Evolutionary conservation across 2,888 invertebrate species (phyloP).

Genomic region (Sclerodermus sp.): DNA sequence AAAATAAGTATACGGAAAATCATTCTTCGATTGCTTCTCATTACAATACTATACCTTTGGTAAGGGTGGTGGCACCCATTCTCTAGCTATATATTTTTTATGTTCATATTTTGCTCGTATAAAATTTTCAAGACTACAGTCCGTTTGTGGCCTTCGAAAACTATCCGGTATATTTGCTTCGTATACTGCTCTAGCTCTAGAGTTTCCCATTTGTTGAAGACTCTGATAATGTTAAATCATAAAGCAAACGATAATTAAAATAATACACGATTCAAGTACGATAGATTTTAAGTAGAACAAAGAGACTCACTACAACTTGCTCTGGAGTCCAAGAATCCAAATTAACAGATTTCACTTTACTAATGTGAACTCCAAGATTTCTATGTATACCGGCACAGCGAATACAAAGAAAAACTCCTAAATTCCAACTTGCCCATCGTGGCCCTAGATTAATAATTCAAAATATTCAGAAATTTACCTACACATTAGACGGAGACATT

Average conservation of each 20-base stretch:
- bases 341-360: conserved; percentile 97
- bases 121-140: conserved; percentile 91
- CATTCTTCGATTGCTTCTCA: background rate
- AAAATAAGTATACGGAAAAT: conserved; percentile 1
- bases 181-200: conserved; percentile 92
- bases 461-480: too few relatives aligned
- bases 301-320: conserved; percentile 77
- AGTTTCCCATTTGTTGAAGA: conserved; percentile 98
- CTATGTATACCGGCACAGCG: conserved; percentile 98
- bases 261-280: conserved; percentile 1
- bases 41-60: conserved; percentile 68
- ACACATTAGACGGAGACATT: too few relatives aligned
- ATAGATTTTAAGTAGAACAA: conserved; percentile 4
- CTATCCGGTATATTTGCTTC: conserved; percentile 96
- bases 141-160: conserved; percentile 93
- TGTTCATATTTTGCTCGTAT: conserved; percentile 98
- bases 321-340: conserved; percentile 98
- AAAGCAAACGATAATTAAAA: background rate
- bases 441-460: conserved; percentile 89
- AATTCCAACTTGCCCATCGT: conserved; percentile 99
- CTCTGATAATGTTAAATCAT: conserved; percentile 56
- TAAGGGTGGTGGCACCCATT: conserved; percentile 88
- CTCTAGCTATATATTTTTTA: conserved; percentile 97
- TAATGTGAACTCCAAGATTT: conserved; percentile 98
- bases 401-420: conserved; percentile 97